Percentiles rank a stretch among this genome's conserved stretches.
Conservation (phyloP, 1,140 invertebrate species). For the Hycleus phaleratus region DNA sequence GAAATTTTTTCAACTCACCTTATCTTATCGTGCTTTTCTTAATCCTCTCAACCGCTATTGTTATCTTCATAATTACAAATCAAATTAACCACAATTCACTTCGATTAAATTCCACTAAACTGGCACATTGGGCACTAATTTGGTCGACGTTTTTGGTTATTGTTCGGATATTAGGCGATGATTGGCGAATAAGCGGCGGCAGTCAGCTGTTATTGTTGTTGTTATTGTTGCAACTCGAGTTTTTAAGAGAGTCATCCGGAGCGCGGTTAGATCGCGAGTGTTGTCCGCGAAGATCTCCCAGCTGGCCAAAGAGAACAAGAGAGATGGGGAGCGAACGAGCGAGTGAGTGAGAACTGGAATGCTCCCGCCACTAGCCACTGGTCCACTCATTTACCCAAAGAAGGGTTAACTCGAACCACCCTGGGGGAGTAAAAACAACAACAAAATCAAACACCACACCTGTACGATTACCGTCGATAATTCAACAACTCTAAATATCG, state of each 20-base stretch:
- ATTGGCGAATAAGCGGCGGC: no score
- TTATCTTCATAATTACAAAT: no score
- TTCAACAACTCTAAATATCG: background rate
- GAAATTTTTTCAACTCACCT: no score
- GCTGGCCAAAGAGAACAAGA: conserved; percentile 10
- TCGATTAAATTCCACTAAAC: no score
- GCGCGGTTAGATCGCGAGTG: conserved; percentile 25
- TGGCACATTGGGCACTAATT: background rate
- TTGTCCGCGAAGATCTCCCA: conserved; percentile 17
- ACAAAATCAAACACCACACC: no score
- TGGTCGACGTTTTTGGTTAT: background rate
- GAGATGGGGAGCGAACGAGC: background rate
- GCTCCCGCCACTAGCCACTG: conserved; percentile 23
- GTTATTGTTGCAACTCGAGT: no score
- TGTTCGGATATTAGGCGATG: background rate
- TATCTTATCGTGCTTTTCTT: no score
- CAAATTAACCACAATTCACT: no score
- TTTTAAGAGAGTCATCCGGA: conserved; percentile 17
- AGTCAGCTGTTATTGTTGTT: no score
- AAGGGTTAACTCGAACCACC: conserved; percentile 1
- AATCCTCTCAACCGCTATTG: no score
- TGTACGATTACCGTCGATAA: no score
- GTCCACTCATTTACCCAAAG: conserved; percentile 13
- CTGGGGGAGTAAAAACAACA: background rate
- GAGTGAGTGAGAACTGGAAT: conserved; percentile 6